Evolutionary conservation across 2,113 vertebrate species (phyloP), one percentile per base, ranked within the genome.

Genomic region (Caretta caretta): DNA sequence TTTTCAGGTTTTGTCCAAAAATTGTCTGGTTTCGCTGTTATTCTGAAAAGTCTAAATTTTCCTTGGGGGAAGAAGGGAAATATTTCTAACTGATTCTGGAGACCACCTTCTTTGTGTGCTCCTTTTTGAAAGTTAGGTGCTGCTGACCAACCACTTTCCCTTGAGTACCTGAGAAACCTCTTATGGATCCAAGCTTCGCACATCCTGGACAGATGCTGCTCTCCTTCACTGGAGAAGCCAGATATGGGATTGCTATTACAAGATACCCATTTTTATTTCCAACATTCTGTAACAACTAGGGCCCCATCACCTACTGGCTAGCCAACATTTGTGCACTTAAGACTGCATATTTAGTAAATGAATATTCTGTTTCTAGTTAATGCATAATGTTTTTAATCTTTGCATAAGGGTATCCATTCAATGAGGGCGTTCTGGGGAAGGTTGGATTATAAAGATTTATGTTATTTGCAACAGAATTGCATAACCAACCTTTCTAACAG

Each of bases 141-240:
- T 53, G 2, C 49, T 72, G 19, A 50, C 8, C 3, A 84, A n/a
- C 6, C n/a, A n/a, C 51, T 42, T 78, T 31, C 6, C 65, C 2
- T 82, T 16, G 51, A 69, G 89, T 14, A 19, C 14, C 57, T 42
- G 25, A 92, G n/a, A 88, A 90, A 38, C 69, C 11, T 90, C 48
- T 53, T 7, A 1, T 49, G 57, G 0, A 0, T 42, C n/a, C 9
- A 22, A 22, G 10, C 13, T 78, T 17, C 4, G 14, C 24, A 82
- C 1, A 2, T 90, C 29, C 56, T 42, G 25, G 90, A 42, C 19
- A 24, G n/a, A 65, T 65, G 13, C 59, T 35, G 13, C 29, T 65
- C 29, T 14, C 29, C 69, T 38, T 72, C 29, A 22, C 6, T 42
- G 59, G 13, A 31, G 12, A 31, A 62, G 59, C 10, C 22, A 75